Conservation (phyloP, 1,140 invertebrate genomes). For the Eulimnadia texana region DNA sequence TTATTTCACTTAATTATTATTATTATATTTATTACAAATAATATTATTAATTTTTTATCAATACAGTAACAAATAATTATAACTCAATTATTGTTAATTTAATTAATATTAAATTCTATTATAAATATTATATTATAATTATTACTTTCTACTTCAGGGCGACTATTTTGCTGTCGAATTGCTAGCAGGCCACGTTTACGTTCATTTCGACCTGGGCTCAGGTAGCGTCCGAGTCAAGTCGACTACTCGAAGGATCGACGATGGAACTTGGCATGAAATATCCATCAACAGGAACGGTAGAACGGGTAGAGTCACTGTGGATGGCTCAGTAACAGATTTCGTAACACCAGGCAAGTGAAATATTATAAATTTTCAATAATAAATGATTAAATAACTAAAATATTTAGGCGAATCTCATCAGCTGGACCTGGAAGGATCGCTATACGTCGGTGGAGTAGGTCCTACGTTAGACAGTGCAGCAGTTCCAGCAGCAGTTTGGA, state of each 20-base stretch:
- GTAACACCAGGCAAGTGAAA: constrained; percentile 51
- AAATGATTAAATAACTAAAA: constrained; percentile 14
- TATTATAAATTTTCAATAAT: not conserved
- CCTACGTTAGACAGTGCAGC: constrained; percentile 22
- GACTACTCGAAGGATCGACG: constrained; percentile 65
- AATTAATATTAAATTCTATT: no score
- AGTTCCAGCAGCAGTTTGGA: constrained; percentile 78
- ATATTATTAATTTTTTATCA: no score
- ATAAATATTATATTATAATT: constrained; percentile 4
- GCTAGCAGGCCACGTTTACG: constrained; percentile 78
- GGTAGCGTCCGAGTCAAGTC: constrained; percentile 70
- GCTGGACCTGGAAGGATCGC: constrained; percentile 70
- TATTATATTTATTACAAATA: no score
- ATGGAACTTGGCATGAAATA: constrained; percentile 83
- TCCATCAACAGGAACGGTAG: constrained; percentile 58
- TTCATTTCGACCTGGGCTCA: constrained; percentile 82
- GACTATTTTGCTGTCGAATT: constrained; percentile 90
- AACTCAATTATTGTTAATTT: no score
- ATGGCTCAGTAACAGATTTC: constrained; percentile 77
- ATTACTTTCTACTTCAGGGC: constrained; percentile 44
- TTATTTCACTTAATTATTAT: no score
- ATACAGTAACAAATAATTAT: no score
- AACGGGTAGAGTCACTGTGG: constrained; percentile 76
- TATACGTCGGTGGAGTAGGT: constrained; percentile 79
- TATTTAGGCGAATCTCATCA: constrained; percentile 62